These are phyloP conservation scores for Andrena flavipes DNA, from an alignment of 2,888 invertebrate species.

Conservation along the genomic window DNA sequence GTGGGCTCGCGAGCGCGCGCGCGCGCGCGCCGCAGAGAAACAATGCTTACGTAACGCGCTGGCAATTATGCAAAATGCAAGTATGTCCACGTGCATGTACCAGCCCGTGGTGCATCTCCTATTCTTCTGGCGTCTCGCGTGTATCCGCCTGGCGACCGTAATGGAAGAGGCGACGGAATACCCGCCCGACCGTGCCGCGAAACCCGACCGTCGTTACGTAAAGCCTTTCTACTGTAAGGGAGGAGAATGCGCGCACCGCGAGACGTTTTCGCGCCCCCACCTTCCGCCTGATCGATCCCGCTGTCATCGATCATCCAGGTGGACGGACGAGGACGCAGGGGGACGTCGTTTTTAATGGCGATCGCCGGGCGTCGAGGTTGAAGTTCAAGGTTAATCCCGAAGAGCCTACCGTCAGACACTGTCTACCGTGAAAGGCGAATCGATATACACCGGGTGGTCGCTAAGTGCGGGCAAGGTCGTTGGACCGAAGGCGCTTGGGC, in stretches of 20 bases:
- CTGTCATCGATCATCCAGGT: slow-evolving; percentile 45
- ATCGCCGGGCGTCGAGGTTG: slow-evolving; percentile 58
- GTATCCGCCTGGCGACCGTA: slow-evolving; percentile 41
- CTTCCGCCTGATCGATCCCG: slow-evolving; percentile 12
- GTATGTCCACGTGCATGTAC: slow-evolving; percentile 54
- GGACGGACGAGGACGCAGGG: slow-evolving; percentile 11
- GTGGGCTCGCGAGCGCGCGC: not conserved
- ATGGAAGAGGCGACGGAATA: slow-evolving; percentile 17
- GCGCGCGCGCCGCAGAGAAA: slow-evolving; percentile 40
- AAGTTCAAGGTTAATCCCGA: slow-evolving; percentile 72
- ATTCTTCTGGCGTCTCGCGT: slow-evolving; percentile 43
- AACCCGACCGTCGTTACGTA: slow-evolving; percentile 36
- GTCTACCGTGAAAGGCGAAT: slow-evolving; percentile 64
- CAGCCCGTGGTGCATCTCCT: slow-evolving; percentile 52
- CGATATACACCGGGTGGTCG: slow-evolving; percentile 65
- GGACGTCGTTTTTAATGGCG: slow-evolving; percentile 42
- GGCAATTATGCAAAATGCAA: slow-evolving; percentile 68
- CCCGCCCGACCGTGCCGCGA: slow-evolving; percentile 1
- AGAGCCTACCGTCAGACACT: slow-evolving; percentile 54
- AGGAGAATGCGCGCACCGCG: not conserved
- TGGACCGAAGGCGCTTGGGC: not conserved
- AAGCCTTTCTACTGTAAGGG: slow-evolving; percentile 18
- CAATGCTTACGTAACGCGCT: slow-evolving; percentile 68
- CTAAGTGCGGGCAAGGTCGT: not conserved
- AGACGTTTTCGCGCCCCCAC: not conserved